phyloP scores from a whole-genome alignment of 2,113 vertebrate genomes.

The Numenius arquata region DNA sequence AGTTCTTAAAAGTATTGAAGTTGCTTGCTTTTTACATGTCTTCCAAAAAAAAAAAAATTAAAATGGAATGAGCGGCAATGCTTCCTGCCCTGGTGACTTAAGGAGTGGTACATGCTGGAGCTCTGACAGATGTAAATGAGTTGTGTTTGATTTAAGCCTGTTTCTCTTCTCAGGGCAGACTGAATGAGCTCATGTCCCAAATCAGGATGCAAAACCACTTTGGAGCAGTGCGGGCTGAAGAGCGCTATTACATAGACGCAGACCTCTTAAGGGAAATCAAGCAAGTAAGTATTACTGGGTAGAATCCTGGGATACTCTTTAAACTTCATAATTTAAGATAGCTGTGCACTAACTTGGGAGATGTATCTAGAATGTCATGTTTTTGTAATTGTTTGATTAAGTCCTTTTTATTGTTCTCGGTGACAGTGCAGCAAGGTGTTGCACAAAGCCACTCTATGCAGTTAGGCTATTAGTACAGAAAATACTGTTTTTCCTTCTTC shows the following conservation, averaged over 20 bases:
- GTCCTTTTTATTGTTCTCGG: neutral
- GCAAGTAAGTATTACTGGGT: constrained; percentile 76
- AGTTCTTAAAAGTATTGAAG: neutral
- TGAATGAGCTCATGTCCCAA: constrained; percentile 98
- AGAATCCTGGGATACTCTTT: neutral
- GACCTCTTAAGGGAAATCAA: constrained; percentile 95
- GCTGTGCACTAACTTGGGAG: neutral
- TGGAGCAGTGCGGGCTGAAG: constrained; percentile 90
- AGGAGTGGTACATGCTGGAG: neutral
- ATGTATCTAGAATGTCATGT: neutral
- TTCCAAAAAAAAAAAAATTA: neutral
- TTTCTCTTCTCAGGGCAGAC: constrained; percentile 82
- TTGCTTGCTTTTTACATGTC: neutral
- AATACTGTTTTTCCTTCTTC: neutral
- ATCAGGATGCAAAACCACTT: constrained; percentile 99
- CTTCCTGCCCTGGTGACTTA: neutral
- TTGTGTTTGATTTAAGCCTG: neutral
- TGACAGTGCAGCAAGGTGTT: neutral
- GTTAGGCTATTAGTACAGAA: neutral
- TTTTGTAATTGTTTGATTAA: neutral
- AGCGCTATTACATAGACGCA: constrained; percentile 90
- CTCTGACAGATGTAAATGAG: neutral
- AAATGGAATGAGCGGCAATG: rapidly evolving
- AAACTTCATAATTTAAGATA: neutral
- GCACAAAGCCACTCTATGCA: neutral